phyloP scores from a whole-genome alignment of 2,888 invertebrate species.

The Dryomyza anilis region DNA sequence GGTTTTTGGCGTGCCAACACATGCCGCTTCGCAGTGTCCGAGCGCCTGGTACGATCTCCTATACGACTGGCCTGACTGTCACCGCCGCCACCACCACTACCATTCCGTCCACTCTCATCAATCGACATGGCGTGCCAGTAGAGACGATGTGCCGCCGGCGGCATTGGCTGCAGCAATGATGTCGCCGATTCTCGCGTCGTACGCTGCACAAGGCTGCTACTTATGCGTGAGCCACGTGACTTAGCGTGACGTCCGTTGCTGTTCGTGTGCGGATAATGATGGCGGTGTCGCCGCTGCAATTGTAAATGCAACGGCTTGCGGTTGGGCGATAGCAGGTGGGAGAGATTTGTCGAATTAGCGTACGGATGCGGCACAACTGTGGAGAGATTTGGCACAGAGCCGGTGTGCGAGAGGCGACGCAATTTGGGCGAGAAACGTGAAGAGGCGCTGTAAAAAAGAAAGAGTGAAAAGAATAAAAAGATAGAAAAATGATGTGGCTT shows the following conservation, averaged over 20 bases:
- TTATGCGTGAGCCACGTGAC: conserved; percentile 47
- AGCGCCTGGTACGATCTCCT: conserved; percentile 66
- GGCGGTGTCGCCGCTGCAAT: conserved; percentile 46
- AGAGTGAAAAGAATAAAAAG: not conserved
- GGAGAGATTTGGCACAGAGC: conserved; percentile 67
- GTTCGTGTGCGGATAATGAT: conserved; percentile 43
- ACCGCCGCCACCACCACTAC: conserved; percentile 63
- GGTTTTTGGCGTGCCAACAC: conserved; percentile 77
- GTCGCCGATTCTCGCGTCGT: conserved; percentile 56
- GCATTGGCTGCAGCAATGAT: conserved; percentile 66
- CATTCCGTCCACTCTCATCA: conserved; percentile 75
- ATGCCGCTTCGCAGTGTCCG: conserved; percentile 73
- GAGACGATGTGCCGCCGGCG: conserved; percentile 64
- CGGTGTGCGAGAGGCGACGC: conserved; percentile 63
- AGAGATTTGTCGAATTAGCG: conserved; percentile 47
- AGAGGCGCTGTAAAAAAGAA: conserved; percentile 47
- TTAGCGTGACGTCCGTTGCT: conserved; percentile 51
- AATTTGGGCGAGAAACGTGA: conserved; percentile 55
- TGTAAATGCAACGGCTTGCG: conserved; percentile 52
- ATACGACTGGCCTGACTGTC: conserved; percentile 54
- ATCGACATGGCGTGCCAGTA: conserved; percentile 80
- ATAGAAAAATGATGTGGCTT: conserved; percentile 12
- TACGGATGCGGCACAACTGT: conserved; percentile 40
- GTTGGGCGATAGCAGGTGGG: conserved; percentile 55
- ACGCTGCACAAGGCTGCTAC: conserved; percentile 57